Conservation (phyloP, 2,888 invertebrate species). For the Harmothoe impar region DNA sequence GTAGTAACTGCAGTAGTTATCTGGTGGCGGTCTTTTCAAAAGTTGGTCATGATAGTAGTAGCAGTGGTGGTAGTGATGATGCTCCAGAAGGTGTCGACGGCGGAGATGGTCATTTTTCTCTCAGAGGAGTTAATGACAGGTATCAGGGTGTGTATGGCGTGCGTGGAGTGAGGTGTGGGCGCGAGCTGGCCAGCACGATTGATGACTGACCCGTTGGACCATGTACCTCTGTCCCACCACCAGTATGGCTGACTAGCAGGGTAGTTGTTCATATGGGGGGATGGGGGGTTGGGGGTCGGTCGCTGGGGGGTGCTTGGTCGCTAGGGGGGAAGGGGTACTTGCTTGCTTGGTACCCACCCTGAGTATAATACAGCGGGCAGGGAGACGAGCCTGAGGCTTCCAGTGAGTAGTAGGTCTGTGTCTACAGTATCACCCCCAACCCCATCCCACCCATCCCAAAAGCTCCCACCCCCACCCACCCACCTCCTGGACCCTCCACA, state of each 20-base stretch:
- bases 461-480: background rate
- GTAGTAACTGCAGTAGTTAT: no score
- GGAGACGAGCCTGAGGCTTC: background rate
- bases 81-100: background rate
- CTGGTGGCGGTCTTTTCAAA: background rate
- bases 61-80: no score
- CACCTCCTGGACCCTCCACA: conserved; percentile 48
- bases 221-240: background rate
- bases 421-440: background rate
- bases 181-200: background rate
- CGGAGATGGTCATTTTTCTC: background rate
- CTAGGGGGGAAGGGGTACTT: background rate
- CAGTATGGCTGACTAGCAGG: background rate
- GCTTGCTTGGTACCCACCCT: no score
- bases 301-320: background rate
- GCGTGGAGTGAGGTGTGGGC: background rate
- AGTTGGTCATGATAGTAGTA: background rate
- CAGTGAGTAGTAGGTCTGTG: background rate
- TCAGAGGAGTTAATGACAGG: conserved; percentile 28
- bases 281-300: conserved; percentile 17
- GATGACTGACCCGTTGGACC: background rate
- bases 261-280: background rate
- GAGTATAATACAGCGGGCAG: no score
- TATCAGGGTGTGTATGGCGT: background rate
- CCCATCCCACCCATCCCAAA: background rate